Conservation (phyloP, 2,888 invertebrate genomes). For the Archips crataeganus region DNA sequence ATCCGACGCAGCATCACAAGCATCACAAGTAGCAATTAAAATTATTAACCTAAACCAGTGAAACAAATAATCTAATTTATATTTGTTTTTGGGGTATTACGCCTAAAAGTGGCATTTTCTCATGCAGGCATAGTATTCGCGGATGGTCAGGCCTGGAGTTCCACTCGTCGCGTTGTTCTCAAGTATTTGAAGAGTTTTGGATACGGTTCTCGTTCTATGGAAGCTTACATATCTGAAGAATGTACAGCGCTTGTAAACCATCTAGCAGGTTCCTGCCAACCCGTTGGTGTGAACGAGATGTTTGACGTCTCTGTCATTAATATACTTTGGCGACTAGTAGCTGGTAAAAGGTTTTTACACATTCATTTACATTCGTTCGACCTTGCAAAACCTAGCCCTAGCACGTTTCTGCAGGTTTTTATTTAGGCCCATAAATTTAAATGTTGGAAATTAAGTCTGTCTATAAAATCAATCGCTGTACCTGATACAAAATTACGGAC, state of each 20-base stretch:
- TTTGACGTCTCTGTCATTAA: conserved; percentile 89
- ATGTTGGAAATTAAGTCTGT: too few species aligned
- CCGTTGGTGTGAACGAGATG: conserved; percentile 82
- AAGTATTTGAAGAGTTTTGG: conserved; percentile 88
- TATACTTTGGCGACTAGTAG: conserved; percentile 89
- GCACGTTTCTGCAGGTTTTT: too few species aligned
- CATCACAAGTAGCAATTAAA: too few species aligned
- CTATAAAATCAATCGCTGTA: too few species aligned
- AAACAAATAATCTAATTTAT: too few species aligned
- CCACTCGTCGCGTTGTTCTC: conserved; percentile 87
- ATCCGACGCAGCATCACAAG: background rate
- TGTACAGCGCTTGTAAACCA: conserved; percentile 83
- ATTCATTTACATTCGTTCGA: background rate
- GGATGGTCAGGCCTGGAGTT: conserved; percentile 88
- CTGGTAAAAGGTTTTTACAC: conserved; percentile 83
- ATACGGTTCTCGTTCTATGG: conserved; percentile 87
- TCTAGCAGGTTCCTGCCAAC: conserved; percentile 61
- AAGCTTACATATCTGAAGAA: conserved; percentile 86
- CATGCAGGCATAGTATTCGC: conserved; percentile 88
- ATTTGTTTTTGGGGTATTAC: background rate
- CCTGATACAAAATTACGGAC: too few species aligned
- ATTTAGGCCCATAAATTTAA: too few species aligned
- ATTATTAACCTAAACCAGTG: background rate
- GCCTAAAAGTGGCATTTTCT: background rate
- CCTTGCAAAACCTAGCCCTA: background rate